Evolutionary conservation across 2,797 vertebrate species (phyloP).

Genomic region (Premnoplex brunnescens): DNA sequence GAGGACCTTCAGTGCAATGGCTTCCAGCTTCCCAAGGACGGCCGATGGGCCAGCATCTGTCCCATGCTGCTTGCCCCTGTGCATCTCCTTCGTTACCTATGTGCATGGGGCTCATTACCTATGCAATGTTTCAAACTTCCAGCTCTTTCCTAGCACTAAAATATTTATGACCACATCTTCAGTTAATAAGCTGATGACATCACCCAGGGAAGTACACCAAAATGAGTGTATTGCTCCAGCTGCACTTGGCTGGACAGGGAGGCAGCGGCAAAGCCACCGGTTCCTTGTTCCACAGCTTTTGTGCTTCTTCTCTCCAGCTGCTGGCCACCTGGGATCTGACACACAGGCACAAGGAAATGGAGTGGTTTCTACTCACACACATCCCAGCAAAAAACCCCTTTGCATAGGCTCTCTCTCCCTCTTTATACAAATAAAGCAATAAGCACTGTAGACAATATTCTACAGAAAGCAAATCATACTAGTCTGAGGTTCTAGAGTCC

Average conservation of each 20-base stretch:
- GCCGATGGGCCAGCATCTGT: not conserved
- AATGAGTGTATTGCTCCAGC: not conserved
- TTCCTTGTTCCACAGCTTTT: not conserved
- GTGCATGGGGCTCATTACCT: not conserved
- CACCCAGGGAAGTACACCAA: not conserved
- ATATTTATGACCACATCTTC: not conserved
- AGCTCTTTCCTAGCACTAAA: not conserved
- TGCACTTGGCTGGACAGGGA: not conserved
- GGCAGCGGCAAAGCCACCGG: not conserved
- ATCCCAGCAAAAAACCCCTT: not conserved
- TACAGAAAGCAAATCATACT: not conserved
- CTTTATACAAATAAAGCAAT: not conserved
- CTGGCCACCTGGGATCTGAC: not conserved
- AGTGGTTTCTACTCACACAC: not conserved
- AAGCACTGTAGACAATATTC: not conserved
- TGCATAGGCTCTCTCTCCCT: not conserved
- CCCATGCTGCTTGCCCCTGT: rapidly evolving
- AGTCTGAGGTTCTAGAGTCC: not conserved
- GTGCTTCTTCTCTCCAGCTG: not conserved
- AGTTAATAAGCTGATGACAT: not conserved
- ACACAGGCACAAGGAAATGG: not conserved
- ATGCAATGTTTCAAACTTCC: not conserved
- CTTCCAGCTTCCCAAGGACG: not conserved
- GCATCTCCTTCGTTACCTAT: not conserved
- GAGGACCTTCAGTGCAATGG: not conserved